phyloP scores from a whole-genome alignment of 2,888 invertebrate genomes.

The Ectemnius continuus region DNA sequence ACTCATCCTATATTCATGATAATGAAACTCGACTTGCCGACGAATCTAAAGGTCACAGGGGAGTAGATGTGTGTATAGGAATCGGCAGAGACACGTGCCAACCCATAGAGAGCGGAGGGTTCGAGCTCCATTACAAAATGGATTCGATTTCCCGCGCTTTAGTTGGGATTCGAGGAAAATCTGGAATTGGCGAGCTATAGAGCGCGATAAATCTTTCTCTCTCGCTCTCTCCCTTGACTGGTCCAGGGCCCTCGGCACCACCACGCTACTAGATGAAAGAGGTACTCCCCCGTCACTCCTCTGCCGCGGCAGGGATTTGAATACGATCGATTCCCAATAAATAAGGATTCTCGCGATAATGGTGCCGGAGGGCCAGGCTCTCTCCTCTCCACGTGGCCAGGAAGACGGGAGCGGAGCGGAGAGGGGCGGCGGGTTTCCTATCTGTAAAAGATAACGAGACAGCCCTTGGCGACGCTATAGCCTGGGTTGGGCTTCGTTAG shows the following conservation, averaged over 20 bases:
- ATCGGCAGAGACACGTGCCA: no score
- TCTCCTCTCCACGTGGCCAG: conserved; percentile 52
- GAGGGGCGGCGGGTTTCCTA: conserved; percentile 58
- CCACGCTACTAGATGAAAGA: conserved; percentile 31
- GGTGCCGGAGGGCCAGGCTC: conserved; percentile 42
- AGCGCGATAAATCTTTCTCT: conserved; percentile 49
- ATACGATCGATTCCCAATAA: conserved; percentile 74
- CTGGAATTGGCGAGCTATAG: conserved; percentile 21
- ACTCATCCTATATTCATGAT: no score
- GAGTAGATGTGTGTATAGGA: no score
- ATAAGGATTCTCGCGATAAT: conserved; percentile 73
- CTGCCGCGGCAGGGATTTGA: conserved; percentile 63
- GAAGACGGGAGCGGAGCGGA: conserved; percentile 27
- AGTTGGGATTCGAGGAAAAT: conserved; percentile 11
- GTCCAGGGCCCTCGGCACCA: conserved; percentile 36
- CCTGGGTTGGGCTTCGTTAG: conserved; percentile 62
- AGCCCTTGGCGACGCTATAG: conserved; percentile 59
- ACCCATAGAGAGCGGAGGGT: background rate
- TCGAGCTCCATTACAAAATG: conserved; percentile 15
- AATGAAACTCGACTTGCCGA: no score
- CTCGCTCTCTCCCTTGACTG: conserved; percentile 4
- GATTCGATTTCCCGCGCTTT: conserved; percentile 15
- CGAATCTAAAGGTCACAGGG: no score
- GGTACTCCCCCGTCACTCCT: conserved; percentile 11
- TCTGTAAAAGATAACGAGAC: conserved; percentile 71